These are phyloP conservation scores for Macaria notata DNA, from an alignment of 2,888 invertebrate species.

Conservation along the genomic window DNA sequence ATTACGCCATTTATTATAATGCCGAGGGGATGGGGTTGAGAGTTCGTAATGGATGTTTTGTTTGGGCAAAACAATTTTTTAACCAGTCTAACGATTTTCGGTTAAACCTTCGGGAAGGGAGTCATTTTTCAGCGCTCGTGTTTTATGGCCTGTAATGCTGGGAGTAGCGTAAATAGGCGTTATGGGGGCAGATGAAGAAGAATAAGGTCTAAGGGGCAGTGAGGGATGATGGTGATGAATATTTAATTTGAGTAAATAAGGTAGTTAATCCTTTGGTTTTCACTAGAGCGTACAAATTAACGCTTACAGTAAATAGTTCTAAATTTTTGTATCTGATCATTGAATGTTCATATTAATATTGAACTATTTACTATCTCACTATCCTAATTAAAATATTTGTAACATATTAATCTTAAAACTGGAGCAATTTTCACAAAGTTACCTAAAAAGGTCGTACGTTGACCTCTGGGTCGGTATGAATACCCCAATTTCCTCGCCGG, in stretches of 20 bases:
- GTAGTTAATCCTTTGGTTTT: too few species aligned
- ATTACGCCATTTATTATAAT: constrained; percentile 81
- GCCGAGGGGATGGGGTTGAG: constrained; percentile 78
- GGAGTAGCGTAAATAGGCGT: constrained; percentile 33
- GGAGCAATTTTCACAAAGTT: constrained; percentile 16
- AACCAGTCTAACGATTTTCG: constrained; percentile 65
- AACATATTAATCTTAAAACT: too few species aligned
- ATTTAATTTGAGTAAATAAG: too few species aligned
- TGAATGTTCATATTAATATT: too few species aligned
- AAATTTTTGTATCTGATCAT: too few species aligned
- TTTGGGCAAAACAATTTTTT: constrained; percentile 72
- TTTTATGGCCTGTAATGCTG: constrained; percentile 44
- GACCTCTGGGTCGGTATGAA: constrained; percentile 27
- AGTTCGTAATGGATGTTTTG: constrained; percentile 79
- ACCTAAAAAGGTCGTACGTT: constrained; percentile 32
- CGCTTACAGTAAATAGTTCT: too few species aligned
- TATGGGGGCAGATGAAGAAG: background rate
- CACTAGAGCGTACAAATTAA: too few species aligned
- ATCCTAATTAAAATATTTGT: too few species aligned
- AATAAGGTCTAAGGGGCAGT: too few species aligned
- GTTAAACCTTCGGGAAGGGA: constrained; percentile 60
- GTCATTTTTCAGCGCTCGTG: constrained; percentile 57
- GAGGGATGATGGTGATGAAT: too few species aligned
- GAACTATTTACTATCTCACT: too few species aligned
- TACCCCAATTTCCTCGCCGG: constrained; percentile 49